These are phyloP conservation scores for Diaprepes abbreviatus DNA, from an alignment of 2,888 invertebrate species.

Conservation along the genomic window DNA sequence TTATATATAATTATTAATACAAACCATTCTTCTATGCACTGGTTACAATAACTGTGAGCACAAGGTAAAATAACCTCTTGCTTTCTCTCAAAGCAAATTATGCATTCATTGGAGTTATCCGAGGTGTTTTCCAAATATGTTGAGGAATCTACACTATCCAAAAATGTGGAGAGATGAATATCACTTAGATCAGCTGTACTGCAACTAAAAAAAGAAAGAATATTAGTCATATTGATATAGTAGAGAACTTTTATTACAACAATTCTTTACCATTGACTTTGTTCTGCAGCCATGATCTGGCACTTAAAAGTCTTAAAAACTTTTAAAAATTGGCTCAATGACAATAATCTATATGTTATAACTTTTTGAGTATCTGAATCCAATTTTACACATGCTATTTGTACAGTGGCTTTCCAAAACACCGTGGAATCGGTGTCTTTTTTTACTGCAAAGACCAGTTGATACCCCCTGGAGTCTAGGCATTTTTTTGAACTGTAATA, in stretches of 20 bases:
- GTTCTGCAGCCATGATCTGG: slow-evolving; percentile 65
- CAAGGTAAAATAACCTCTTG: slow-evolving; percentile 79
- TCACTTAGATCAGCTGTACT: slow-evolving; percentile 32
- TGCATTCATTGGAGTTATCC: slow-evolving; percentile 71
- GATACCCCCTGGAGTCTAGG: slow-evolving; percentile 74
- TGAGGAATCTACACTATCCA: slow-evolving; percentile 58
- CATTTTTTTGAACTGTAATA: slow-evolving; percentile 72
- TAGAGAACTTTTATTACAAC: slow-evolving; percentile 12
- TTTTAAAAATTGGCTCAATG: slow-evolving; percentile 75
- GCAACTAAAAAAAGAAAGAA: slow-evolving; percentile 10
- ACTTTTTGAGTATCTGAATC: slow-evolving; percentile 70
- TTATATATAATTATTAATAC: too few relatives aligned
- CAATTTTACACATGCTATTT: slow-evolving; percentile 76
- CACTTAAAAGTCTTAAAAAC: slow-evolving; percentile 72
- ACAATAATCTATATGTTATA: slow-evolving; percentile 73
- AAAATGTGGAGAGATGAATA: slow-evolving; percentile 64
- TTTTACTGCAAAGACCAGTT: slow-evolving; percentile 76
- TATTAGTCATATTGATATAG: background rate
- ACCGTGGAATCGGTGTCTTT: slow-evolving; percentile 75
- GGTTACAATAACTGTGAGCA: slow-evolving; percentile 78
- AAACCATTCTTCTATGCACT: slow-evolving; percentile 81
- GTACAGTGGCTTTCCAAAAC: slow-evolving; percentile 79
- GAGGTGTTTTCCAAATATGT: slow-evolving; percentile 46
- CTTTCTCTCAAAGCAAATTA: slow-evolving; percentile 80
- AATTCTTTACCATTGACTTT: slow-evolving; percentile 59